Percentiles rank a stretch among this genome's conserved stretches.
phyloP scores from a whole-genome alignment of 2,113 vertebrate genomes.

The Pyxicephalus adspersus region DNA sequence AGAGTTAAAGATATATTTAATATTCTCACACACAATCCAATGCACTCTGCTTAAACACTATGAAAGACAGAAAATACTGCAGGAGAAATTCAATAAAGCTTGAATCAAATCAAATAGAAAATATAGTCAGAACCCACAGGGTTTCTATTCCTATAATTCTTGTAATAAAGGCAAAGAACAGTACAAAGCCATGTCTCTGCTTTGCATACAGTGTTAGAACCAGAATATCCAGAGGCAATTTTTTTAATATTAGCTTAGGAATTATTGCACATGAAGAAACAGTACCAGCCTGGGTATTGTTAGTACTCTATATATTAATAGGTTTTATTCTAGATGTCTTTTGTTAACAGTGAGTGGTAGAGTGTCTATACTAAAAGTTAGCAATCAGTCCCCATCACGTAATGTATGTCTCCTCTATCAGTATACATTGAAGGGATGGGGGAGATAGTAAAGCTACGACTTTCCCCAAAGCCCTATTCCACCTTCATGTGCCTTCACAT shows the following conservation, averaged over 20 bases:
- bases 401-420: too few species aligned
- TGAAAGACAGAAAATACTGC: not conserved
- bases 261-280: too few species aligned
- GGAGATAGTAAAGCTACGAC: too few species aligned
- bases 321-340: too few species aligned
- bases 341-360: too few species aligned
- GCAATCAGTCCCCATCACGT: too few species aligned
- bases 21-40: not conserved
- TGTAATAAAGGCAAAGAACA: not conserved
- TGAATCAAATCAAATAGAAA: not conserved
- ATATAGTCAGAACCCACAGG: not conserved
- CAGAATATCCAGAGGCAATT: not conserved
- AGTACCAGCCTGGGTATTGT: too few species aligned
- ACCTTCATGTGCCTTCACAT: too few species aligned
- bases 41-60: not conserved
- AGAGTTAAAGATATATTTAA: not conserved
- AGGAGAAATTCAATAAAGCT: constrained; percentile 6
- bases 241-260: not conserved
- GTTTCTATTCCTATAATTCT: not conserved
- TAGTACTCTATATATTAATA: too few species aligned
- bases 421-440: too few species aligned
- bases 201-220: not conserved
- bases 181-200: not conserved
- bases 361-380: too few species aligned
- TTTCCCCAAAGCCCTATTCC: too few species aligned